phyloP scores from a whole-genome alignment of 2,113 vertebrate species.

The Eleginops maclovinus region DNA sequence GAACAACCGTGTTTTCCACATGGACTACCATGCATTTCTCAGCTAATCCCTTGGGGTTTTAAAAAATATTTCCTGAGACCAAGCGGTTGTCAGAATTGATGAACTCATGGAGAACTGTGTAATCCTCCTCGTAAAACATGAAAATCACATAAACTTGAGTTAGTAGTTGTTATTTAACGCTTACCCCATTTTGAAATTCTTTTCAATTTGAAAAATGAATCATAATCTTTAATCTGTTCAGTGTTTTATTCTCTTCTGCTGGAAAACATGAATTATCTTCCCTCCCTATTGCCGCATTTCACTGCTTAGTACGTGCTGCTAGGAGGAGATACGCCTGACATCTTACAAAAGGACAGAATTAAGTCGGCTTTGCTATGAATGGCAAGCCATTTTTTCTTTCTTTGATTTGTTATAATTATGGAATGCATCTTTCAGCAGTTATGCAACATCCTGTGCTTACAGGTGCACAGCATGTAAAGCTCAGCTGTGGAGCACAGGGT shows the following conservation, averaged over 20 bases:
- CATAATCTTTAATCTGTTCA: not conserved
- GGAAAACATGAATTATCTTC: not conserved
- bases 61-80: conserved; percentile 31
- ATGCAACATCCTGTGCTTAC: conserved; percentile 38
- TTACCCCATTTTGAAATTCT: not conserved
- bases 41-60: conserved; percentile 30
- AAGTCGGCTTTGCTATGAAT: conserved; percentile 20
- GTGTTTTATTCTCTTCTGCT: conserved; percentile 11
- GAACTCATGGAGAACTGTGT: conserved; percentile 25
- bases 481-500: conserved; percentile 28
- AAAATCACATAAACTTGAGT: conserved; percentile 30
- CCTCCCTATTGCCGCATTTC: not conserved
- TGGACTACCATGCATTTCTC: conserved; percentile 31
- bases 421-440: conserved; percentile 38
- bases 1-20: conserved; percentile 21
- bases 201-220: not conserved
- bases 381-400: conserved; percentile 20
- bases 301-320: not conserved
- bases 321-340: conserved; percentile 5
- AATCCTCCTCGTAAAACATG: conserved; percentile 43
- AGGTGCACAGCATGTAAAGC: conserved; percentile 38
- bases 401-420: conserved; percentile 39
- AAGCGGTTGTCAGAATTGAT: conserved; percentile 40
- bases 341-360: not conserved
- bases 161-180: conserved; percentile 23